Evolutionary conservation across 2,888 invertebrate genomes (phyloP), one percentile per base, ranked within the genome.

Genomic region (Frankliniella intonsa): DNA sequence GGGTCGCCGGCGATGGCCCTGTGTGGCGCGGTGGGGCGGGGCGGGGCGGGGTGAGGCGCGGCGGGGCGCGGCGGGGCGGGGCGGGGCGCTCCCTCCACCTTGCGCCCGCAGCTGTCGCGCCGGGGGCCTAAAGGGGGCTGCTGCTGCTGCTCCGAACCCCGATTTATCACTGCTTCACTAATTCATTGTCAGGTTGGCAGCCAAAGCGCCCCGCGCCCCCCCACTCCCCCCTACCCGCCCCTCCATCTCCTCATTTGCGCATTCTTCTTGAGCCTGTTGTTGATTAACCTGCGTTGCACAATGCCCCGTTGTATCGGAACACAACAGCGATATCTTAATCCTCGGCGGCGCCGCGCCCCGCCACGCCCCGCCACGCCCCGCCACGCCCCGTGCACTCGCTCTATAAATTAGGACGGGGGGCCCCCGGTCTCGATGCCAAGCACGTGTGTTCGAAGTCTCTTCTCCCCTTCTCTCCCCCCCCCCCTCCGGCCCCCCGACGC

Each of bases 161-260:
- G 22, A 76, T 76, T 76, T 76, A 76, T 76, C 69, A 76, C 69
- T 76, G 69, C 69, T 76, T 76, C 69, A 76, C 69, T 76, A 76
- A 76, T 76, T 76, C 69, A 76, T 76, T 76, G 69, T 76, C 69
- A 76, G 69, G 69, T 76, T 22, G 69, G 69, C 69, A 76, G 69
- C 25, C 25, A 22, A 25, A 12, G 25, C 22, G 25, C 2, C 8
- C 69, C 69, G 25, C 69, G 1, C 9, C 11, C 62, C 62, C 62
- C 3, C 62, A 17, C 17, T n/a, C 62, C 62, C 62, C n/a, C 55
- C 55, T 55, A 2, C 55, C 38, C 38, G 38, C 38, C 55, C 55
- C 55, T 17, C 62, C 62, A 7, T 62, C 62, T 62, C 62, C 62
- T 69, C 69, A 22, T 69, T 69, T 69, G 69, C 22, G 69, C 69